Conservation (phyloP, 2,797 vertebrate species). For the Darevskia mixta region DNA sequence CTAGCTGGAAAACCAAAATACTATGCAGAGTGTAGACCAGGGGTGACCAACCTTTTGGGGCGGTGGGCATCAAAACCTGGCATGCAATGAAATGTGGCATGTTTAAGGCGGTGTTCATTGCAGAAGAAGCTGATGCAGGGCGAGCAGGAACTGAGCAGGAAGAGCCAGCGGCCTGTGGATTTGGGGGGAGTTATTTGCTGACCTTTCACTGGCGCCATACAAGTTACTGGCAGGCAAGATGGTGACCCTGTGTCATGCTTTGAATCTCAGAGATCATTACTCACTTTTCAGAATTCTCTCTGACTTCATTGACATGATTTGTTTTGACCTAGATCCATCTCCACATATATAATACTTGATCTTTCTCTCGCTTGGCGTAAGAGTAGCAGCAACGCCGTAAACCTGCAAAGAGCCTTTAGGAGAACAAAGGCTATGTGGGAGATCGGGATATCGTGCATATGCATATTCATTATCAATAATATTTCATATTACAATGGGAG, state of each 20-base stretch:
- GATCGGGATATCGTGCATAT: background rate
- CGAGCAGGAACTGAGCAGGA: no score
- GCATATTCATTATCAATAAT: conserved; percentile 12
- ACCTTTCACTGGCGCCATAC: no score
- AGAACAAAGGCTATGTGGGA: background rate
- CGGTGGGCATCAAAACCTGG: no score
- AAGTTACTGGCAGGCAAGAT: no score
- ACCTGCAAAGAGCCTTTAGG: background rate
- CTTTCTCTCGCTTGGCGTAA: background rate
- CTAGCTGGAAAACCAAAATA: background rate
- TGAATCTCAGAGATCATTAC: background rate
- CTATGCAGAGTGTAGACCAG: background rate
- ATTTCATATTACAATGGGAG: conserved; percentile 12
- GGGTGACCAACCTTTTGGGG: no score
- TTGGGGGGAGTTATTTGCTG: no score
- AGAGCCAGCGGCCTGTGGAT: no score
- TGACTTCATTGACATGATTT: background rate
- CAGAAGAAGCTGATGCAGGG: no score
- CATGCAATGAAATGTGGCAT: no score
- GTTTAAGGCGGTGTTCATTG: no score
- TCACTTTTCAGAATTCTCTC: background rate
- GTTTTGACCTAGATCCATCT: background rate
- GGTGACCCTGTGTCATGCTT: no score
- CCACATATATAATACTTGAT: background rate
- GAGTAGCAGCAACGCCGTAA: no score